phyloP scores from a whole-genome alignment of 1,140 invertebrate species.

The Paraescarpia echinospica region DNA sequence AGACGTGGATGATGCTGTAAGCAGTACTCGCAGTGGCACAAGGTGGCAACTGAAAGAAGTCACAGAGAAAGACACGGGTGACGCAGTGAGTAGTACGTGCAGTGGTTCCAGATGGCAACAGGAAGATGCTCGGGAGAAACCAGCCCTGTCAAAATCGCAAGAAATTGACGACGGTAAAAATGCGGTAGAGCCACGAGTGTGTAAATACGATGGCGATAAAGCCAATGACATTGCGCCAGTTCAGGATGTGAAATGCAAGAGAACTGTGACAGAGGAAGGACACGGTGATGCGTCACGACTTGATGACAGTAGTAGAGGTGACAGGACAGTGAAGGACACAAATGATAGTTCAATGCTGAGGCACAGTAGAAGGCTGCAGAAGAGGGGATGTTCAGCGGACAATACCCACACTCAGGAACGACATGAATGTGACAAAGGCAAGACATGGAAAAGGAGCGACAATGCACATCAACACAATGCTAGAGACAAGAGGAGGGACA shows the following conservation, averaged over 20 bases:
- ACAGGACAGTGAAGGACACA: neutral
- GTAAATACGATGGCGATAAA: neutral
- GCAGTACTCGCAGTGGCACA: neutral
- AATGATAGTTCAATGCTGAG: neutral
- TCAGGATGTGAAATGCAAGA: neutral
- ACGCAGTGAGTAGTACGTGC: neutral
- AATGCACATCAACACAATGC: neutral
- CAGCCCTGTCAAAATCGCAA: neutral
- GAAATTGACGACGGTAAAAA: neutral
- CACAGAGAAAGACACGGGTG: neutral
- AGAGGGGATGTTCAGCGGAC: neutral
- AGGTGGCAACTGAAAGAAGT: neutral
- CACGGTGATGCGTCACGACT: neutral
- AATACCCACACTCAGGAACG: neutral
- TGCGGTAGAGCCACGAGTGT: neutral
- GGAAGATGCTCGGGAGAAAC: neutral
- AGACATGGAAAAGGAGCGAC: neutral
- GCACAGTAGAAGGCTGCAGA: neutral
- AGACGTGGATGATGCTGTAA: neutral
- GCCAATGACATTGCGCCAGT: neutral
- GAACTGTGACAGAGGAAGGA: neutral
- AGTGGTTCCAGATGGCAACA: neutral
- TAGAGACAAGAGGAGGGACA: neutral
- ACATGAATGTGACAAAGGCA: neutral
- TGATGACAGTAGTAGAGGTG: conserved; percentile 7